Evolutionary conservation across 2,797 vertebrate genomes (phyloP).

Genomic region (Tapera naevia): DNA sequence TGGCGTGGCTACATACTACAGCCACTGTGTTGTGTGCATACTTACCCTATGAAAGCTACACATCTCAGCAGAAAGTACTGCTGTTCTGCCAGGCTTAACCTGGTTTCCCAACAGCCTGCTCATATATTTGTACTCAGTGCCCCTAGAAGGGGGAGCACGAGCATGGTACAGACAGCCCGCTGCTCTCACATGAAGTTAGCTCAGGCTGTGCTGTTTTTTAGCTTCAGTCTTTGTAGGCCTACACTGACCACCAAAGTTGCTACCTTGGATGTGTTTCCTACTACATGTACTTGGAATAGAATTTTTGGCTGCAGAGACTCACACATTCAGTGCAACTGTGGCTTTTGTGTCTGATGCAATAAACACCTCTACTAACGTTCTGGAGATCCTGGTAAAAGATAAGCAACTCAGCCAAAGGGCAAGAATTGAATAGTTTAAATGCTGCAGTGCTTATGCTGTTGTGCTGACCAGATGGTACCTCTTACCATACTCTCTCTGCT

Average conservation of each 20-base stretch:
- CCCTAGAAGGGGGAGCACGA: not conserved
- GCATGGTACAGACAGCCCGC: not conserved
- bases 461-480: not conserved
- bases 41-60: not conserved
- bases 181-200: not conserved
- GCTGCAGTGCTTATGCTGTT: not conserved
- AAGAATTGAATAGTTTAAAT: not conserved
- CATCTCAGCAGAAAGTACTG: not conserved
- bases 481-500: not conserved
- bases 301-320: not conserved
- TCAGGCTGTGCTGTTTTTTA: not conserved
- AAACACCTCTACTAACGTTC: not conserved
- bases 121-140: not conserved
- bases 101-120: not conserved
- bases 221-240: not conserved
- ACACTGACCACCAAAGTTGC: not conserved
- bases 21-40: too few species aligned
- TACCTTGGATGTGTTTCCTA: not conserved
- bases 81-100: not conserved
- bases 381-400: not conserved
- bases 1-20: not conserved
- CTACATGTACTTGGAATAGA: not conserved
- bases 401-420: not conserved
- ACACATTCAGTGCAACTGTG: not conserved
- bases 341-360: not conserved